Base-by-base conservation (phyloP, 2,113 vertebrate species). In the Anarhynchus alexandrinus region DNA sequence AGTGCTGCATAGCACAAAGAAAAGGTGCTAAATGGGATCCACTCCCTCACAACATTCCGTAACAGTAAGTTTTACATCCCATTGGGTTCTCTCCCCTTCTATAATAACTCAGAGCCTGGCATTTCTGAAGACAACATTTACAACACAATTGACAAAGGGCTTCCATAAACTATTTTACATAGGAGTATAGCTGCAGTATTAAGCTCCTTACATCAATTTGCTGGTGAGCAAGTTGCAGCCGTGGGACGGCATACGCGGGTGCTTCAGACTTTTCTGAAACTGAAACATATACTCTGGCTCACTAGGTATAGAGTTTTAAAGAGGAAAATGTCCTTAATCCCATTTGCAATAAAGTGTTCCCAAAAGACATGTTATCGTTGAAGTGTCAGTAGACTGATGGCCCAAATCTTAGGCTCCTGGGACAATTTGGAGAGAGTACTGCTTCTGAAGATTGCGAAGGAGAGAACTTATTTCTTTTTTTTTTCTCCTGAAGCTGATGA, bases 341-440 rank as follows among this genome's bases (percentile, higher is more conserved):
- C 38, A 61, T 77, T 81, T 89, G 52, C 51, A 96, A 89, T 69
- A 81, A 95, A 73, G 14, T 40, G 69, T 67, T 66, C 65, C 92
- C 93, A 91, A 51, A 85, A 91, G 91, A 73, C 47, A 84, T 30
- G 72, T 83, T 94, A 93, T 52, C 47, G 17, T 73, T 85, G 80
- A 97, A 97, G 90, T 80, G 58, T 57, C 72, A 89, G 45, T 52
- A 71, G 83, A 90, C 80, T 96, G 84, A 96, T 85, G 40, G 92
- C 49, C 91, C 81, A 94, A 89, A 96, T 78, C 86, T 88, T 87
- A 86, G 78, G 54, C 54, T 93, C 30, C 62, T 80, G 81, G 77
- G 40, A 82, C 72, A 77, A 93, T 95, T 74, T 93, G 92, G 74
- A 93, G 86, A 96, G 74, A 34, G 45, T 70, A 73, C 19, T 51